Evolutionary conservation across 2,888 invertebrate species (phyloP).

Genomic region (Chrysomela aeneicollis): DNA sequence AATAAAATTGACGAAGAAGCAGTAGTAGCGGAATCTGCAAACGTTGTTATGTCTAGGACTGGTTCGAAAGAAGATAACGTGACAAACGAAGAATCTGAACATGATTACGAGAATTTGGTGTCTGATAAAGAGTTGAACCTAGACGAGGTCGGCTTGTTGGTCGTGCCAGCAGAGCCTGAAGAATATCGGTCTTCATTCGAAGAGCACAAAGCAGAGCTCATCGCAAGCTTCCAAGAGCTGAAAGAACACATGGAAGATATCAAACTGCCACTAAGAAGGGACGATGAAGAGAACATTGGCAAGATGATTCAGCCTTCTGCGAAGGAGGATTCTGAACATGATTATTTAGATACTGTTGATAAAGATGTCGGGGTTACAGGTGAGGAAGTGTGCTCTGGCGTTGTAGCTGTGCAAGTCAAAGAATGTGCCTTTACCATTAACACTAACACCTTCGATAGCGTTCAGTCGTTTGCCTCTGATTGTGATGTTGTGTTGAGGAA

Average conservation of each 20-base stretch:
- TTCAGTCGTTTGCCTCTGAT: slow-evolving; percentile 43
- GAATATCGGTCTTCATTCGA: slow-evolving; percentile 51
- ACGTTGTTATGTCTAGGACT: slow-evolving; percentile 53
- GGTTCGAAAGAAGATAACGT: slow-evolving; percentile 37
- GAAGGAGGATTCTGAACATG: slow-evolving; percentile 22
- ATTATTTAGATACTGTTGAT: slow-evolving; percentile 18
- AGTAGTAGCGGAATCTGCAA: slow-evolving; percentile 51
- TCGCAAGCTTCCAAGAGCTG: slow-evolving; percentile 57
- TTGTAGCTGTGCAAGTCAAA: slow-evolving; percentile 47
- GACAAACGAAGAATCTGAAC: slow-evolving; percentile 48
- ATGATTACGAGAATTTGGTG: slow-evolving; percentile 57
- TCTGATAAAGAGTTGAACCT: slow-evolving; percentile 50
- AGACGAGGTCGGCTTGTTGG: slow-evolving; percentile 36
- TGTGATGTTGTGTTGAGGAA: slow-evolving; percentile 48
- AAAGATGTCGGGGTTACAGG: slow-evolving; percentile 47
- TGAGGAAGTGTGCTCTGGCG: slow-evolving; percentile 55
- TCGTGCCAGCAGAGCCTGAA: slow-evolving; percentile 29
- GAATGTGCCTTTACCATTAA: slow-evolving; percentile 46
- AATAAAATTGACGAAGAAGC: slow-evolving; percentile 48
- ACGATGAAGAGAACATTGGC: slow-evolving; percentile 15
- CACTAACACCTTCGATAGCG: slow-evolving; percentile 38
- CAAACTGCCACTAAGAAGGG: slow-evolving; percentile 27
- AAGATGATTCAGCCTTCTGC: not conserved
- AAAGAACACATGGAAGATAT: slow-evolving; percentile 47
- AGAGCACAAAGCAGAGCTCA: slow-evolving; percentile 54